Percentiles rank a stretch among this genome's conserved stretches.
phyloP scores from a whole-genome alignment of 2,113 vertebrate species.

The Actinemys pallida region DNA sequence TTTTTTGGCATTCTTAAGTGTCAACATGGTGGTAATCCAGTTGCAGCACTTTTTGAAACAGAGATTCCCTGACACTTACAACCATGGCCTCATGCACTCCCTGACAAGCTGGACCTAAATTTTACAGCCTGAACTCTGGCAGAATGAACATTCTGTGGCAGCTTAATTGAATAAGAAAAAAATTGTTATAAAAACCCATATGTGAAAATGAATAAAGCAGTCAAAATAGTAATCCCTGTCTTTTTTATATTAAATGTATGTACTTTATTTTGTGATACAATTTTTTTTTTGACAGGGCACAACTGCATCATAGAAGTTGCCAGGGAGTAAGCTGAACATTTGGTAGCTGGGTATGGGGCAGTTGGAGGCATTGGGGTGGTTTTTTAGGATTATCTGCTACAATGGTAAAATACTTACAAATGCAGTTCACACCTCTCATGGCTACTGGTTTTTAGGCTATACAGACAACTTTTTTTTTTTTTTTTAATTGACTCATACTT shows the following conservation, averaged over 20 bases:
- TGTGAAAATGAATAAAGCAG: not conserved
- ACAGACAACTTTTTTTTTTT: not conserved
- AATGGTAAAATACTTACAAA: not conserved
- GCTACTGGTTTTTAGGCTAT: rapidly evolving
- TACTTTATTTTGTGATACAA: not conserved
- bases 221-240: not conserved
- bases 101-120: not conserved
- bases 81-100: rapidly evolving
- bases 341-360: not conserved
- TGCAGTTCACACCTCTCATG: not conserved
- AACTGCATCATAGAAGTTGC: not conserved
- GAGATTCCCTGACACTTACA: not conserved
- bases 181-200: not conserved
- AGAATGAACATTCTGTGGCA: not conserved
- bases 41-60: not conserved
- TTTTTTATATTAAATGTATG: not conserved
- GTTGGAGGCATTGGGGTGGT: not conserved
- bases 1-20: not conserved
- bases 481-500: not conserved
- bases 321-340: not conserved
- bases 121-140: not conserved
- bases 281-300: not conserved
- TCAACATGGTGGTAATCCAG: not conserved
- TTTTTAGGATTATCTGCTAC: not conserved
- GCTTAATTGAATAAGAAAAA: not conserved